Base-by-base conservation (phyloP, 2,888 invertebrate species). In the Idaea biselata region DNA sequence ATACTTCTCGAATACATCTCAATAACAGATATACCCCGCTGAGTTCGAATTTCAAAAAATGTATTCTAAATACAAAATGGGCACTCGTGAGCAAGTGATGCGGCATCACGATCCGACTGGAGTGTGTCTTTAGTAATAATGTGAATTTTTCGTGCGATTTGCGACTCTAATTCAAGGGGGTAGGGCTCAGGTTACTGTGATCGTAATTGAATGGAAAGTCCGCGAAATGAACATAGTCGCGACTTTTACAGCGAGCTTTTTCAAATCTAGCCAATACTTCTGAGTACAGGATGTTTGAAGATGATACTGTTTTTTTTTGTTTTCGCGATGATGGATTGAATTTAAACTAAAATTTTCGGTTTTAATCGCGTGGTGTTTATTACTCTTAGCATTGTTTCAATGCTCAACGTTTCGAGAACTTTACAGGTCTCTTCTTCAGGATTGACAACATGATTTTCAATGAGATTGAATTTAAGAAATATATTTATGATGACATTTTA, bases 191-290 rank as follows among this genome's bases (percentile, higher is more conserved):
- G 73, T 68, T 76, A 16, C 60, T 55, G 0, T 59, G 18, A 2
- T 44, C 33, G 64, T 67, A 68, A 64, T 65, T 71, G 68, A 58
- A 71, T 73, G 77, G 79, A 77, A 81, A 74, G 84, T 86, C 82
- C 81, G 78, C 82, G 78, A 89, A 90, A 89, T 89, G 90, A 89
- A 87, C 90, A 87, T 83, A 87, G 88, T 87, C 82, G 88, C 85
- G 86, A 86, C 80, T 87, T 88, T 86, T 87, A 79, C 80, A 77
- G 75, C 79, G 77, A 71, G 75, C 83, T 86, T 84, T 86, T 88
- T 88, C 82, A 85, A 83, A 88, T 89, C 87, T 87, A 84, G 85
- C 89, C 89, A 88, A 90, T 90, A 89, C 80, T 78, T 82, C 70
- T 70, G 65, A 63, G 58, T 83, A 89, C 78, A 84, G 88, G 78